Evolutionary conservation across 2,113 vertebrate species (phyloP).

Genomic region (Ahaetulla prasina): DNA sequence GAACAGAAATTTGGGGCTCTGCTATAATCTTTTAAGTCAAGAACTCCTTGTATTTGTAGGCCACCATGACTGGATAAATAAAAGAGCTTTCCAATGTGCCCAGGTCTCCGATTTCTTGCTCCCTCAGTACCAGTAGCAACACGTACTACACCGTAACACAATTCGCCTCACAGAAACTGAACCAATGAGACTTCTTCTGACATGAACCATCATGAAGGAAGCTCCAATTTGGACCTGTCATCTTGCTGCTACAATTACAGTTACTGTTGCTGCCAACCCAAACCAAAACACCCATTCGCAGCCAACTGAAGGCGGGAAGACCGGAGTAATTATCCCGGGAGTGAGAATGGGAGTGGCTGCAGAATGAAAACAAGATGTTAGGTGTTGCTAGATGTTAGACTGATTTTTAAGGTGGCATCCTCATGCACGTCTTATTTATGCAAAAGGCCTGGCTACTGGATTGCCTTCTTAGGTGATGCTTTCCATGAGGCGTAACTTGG

Average conservation of each 20-base stretch:
- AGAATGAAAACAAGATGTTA: background rate
- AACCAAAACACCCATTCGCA: background rate
- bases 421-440: background rate
- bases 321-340: background rate
- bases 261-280: background rate
- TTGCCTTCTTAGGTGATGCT: background rate
- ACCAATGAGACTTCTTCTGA: background rate
- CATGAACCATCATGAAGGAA: background rate
- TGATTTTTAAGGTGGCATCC: background rate
- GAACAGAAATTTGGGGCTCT: background rate
- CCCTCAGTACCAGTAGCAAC: background rate
- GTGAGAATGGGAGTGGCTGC: background rate
- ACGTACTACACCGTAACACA: background rate
- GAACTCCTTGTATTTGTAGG: background rate
- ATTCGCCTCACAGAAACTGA: background rate
- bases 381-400: background rate
- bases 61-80: background rate
- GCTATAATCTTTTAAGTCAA: background rate
- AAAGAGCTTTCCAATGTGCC: background rate
- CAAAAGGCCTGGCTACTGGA: background rate
- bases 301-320: background rate
- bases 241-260: background rate
- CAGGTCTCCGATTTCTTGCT: too few relatives aligned
- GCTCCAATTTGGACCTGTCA: background rate
- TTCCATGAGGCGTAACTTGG: background rate